These are phyloP conservation scores for Phoxinus dragarum DNA, from an alignment of 2,797 vertebrate species.

Conservation along the genomic window DNA sequence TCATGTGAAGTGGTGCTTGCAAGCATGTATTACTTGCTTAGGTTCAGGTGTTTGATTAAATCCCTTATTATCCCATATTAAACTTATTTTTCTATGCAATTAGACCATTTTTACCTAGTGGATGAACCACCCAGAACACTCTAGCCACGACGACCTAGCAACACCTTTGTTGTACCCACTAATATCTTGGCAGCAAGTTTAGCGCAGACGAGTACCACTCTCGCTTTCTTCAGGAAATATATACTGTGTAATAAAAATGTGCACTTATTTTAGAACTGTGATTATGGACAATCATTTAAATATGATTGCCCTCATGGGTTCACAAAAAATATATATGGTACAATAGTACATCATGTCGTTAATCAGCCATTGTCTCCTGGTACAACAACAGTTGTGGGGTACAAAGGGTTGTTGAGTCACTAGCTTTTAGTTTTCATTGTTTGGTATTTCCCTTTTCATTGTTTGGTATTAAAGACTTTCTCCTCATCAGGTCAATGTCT, in stretches of 20 bases:
- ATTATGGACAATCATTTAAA: neutral
- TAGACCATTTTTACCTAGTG: neutral
- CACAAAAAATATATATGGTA: neutral
- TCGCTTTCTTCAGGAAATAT: neutral
- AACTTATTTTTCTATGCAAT: neutral
- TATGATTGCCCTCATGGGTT: neutral
- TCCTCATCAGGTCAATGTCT: slow-evolving; percentile 69
- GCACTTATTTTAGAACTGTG: neutral
- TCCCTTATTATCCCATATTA: neutral
- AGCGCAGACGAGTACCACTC: neutral
- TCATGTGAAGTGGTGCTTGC: neutral
- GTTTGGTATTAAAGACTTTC: neutral
- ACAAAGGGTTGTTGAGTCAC: neutral
- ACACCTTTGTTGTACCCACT: neutral
- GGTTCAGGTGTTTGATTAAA: slow-evolving; percentile 2
- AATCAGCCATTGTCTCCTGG: neutral
- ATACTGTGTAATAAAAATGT: neutral
- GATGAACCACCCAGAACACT: neutral
- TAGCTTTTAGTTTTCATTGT: neutral
- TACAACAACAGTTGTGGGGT: neutral
- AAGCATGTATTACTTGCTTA: neutral
- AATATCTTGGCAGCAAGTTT: too few relatives aligned
- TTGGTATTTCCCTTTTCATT: neutral
- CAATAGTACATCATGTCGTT: neutral
- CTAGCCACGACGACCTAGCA: neutral